Evolutionary conservation across 1,140 invertebrate genomes (phyloP).

Genomic region (Leptinotarsa lineolata): DNA sequence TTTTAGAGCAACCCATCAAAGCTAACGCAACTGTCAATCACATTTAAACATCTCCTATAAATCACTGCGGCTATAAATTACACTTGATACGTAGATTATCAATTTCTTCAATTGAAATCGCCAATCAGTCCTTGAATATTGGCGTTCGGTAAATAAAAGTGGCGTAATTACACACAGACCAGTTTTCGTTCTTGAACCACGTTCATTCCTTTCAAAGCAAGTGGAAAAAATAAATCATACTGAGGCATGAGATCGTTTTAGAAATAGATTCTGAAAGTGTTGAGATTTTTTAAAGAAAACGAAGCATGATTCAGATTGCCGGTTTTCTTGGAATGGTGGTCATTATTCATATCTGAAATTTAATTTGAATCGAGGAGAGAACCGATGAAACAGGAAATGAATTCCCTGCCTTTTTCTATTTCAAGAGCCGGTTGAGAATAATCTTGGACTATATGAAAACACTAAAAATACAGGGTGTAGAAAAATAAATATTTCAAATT

Average conservation of each 20-base stretch:
- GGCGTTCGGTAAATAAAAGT: background rate
- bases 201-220: background rate
- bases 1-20: background rate
- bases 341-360: too few species aligned
- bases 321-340: too few species aligned
- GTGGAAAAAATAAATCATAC: background rate
- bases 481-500: too few species aligned
- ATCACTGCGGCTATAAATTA: background rate
- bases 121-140: background rate
- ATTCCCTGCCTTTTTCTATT: too few species aligned
- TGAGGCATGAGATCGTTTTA: background rate
- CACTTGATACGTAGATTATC: background rate
- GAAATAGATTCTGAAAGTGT: background rate
- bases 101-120: background rate
- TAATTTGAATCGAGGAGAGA: too few species aligned
- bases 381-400: too few species aligned
- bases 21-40: background rate
- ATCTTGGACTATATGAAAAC: too few species aligned
- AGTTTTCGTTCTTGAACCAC: background rate
- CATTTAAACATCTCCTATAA: background rate
- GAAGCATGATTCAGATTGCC: too few species aligned
- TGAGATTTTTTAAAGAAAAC: too few species aligned
- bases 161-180: background rate
- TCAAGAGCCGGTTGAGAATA: too few species aligned
- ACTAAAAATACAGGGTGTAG: too few species aligned